Percentiles rank a stretch among this genome's conserved stretches.
Conservation (phyloP, 2,888 invertebrate genomes). For the Hecatera dysodea region DNA sequence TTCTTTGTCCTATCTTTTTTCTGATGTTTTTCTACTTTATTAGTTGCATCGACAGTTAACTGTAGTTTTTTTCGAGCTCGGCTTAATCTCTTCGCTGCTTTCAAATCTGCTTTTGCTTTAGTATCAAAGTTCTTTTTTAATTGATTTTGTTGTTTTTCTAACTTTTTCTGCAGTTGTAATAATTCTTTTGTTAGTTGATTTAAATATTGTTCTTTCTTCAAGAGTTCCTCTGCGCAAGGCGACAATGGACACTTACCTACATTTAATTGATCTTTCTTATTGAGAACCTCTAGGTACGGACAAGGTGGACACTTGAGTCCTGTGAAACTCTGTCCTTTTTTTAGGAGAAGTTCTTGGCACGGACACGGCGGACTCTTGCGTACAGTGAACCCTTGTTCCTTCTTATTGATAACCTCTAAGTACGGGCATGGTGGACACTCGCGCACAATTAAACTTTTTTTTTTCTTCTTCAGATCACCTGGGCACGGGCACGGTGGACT, state of each 20-base stretch:
- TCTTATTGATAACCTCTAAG: not conserved
- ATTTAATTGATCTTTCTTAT: not conserved
- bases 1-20: not conserved
- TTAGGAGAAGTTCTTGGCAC: constrained; percentile 35
- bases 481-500: not conserved
- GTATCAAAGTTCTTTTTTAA: constrained; percentile 48
- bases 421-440: not conserved
- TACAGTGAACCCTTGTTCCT: not conserved
- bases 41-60: constrained; percentile 51
- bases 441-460: not conserved
- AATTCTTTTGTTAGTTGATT: constrained; percentile 66
- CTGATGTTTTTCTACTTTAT: constrained; percentile 32
- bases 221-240: constrained; percentile 26
- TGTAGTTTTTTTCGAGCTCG: constrained; percentile 69
- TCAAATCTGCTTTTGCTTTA: constrained; percentile 65
- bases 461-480: not conserved
- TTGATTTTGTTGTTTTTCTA: constrained; percentile 61
- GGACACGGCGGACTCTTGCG: not conserved
- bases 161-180: constrained; percentile 61
- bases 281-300: not conserved
- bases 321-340: constrained; percentile 45
- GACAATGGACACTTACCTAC: not conserved
- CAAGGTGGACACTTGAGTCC: not conserved
- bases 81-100: constrained; percentile 68
- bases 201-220: constrained; percentile 59